Conservation (phyloP, 23 tunicate genomes). For the Ciona savignyi region DNA sequence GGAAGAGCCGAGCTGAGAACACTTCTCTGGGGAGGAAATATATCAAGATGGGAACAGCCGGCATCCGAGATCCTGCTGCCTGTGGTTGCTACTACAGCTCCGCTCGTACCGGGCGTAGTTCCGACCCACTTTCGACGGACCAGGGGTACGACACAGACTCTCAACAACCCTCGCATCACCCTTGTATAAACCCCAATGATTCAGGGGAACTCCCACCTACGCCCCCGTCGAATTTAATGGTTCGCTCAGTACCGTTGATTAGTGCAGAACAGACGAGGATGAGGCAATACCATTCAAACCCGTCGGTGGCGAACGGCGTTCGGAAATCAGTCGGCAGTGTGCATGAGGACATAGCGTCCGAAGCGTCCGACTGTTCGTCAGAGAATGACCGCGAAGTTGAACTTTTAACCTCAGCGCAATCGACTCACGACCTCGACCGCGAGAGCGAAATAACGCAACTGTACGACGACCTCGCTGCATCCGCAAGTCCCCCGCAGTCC, state of each 20-base stretch:
- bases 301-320: background rate
- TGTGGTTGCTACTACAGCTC: background rate
- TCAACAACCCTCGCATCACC: slow-evolving; percentile 29
- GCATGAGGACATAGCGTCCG: slow-evolving; percentile 7
- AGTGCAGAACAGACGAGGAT: background rate
- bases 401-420: slow-evolving; percentile 26
- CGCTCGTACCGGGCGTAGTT: slow-evolving; percentile 35
- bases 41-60: background rate
- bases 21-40: background rate
- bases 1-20: slow-evolving; percentile 1
- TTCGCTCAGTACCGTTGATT: background rate
- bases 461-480: background rate
- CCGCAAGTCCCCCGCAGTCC: background rate
- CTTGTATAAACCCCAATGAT: background rate
- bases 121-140: slow-evolving; percentile 90
- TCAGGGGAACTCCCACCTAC: background rate
- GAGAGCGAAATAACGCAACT: background rate
- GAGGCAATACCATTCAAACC: background rate
- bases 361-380: slow-evolving; percentile 42
- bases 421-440: background rate
- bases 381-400: slow-evolving; percentile 88
- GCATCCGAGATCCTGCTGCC: background rate
- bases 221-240: slow-evolving; percentile 3
- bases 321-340: slow-evolving; percentile 9
- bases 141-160: slow-evolving; percentile 96